A percentile compares a stretch with the other conserved stretches of the same genome.
Conservation (phyloP, 2,797 vertebrate species). For the Anguilla megastoma region DNA sequence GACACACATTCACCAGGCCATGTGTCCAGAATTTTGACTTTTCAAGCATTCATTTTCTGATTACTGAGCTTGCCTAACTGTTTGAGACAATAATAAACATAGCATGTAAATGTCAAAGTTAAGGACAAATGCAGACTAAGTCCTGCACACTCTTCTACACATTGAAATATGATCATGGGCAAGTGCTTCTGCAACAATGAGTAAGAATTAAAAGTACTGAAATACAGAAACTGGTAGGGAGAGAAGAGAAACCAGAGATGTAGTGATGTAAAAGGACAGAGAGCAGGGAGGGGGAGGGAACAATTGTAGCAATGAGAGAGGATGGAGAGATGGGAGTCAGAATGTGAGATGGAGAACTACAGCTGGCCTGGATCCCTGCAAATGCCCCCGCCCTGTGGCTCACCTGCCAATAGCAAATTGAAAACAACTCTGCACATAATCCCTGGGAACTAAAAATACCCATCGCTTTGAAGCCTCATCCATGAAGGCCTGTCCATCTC, state of each 20-base stretch:
- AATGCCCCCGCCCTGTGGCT: constrained; percentile 56
- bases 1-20: background rate
- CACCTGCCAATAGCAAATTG: constrained; percentile 72
- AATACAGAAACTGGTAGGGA: background rate
- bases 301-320: background rate
- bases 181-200: background rate
- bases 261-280: constrained; percentile 3
- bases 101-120: too few species aligned
- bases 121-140: too few species aligned
- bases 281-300: background rate
- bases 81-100: too few species aligned
- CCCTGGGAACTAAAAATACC: constrained; percentile 72
- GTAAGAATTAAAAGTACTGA: background rate
- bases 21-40: too few species aligned
- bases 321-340: constrained; percentile 14
- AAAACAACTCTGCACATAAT: constrained; percentile 71
- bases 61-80: too few species aligned
- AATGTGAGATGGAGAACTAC: constrained; percentile 47
- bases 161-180: background rate
- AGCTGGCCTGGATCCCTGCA: constrained; percentile 53
- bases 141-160: too few species aligned
- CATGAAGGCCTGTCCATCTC: constrained; percentile 53
- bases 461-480: constrained; percentile 55
- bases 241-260: background rate
- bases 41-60: too few species aligned